These are phyloP conservation scores for Itoplectis maculator DNA, from an alignment of 2,888 invertebrate genomes.

Conservation along the genomic window DNA sequence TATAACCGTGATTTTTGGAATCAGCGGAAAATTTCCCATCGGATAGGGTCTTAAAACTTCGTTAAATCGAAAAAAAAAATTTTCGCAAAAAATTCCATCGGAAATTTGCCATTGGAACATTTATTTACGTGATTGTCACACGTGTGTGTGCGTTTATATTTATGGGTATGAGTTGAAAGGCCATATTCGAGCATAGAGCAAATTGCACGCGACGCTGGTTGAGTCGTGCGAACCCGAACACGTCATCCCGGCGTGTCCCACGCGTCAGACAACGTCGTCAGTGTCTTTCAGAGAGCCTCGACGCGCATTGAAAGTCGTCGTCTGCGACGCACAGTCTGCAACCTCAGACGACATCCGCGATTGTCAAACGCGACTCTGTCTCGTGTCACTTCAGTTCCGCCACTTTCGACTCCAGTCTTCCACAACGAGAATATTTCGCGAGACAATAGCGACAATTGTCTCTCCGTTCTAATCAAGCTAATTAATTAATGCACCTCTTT, in stretches of 20 bases:
- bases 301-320: slow-evolving; percentile 9
- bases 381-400: slow-evolving; percentile 58
- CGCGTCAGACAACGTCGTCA: slow-evolving; percentile 36
- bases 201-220: slow-evolving; percentile 8
- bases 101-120: too few relatives aligned
- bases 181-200: slow-evolving; percentile 12
- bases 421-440: slow-evolving; percentile 25
- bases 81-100: too few relatives aligned
- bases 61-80: too few relatives aligned
- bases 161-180: not conserved
- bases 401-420: slow-evolving; percentile 56
- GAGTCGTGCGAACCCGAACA: slow-evolving; percentile 33
- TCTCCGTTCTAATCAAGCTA: slow-evolving; percentile 1
- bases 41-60: too few relatives aligned
- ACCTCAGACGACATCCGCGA: slow-evolving; percentile 7
- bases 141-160: not conserved
- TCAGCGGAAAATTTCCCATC: too few relatives aligned
- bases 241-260: slow-evolving; percentile 29
- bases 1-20: too few relatives aligned
- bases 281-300: not conserved
- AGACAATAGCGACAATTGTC: slow-evolving; percentile 34
- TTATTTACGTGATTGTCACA: too few relatives aligned
- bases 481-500: slow-evolving; percentile 7
- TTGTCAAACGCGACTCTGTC: slow-evolving; percentile 41
- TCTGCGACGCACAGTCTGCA: slow-evolving; percentile 11